Base-by-base conservation (phyloP, 2,113 vertebrate genomes). In the Salvator merianae region DNA sequence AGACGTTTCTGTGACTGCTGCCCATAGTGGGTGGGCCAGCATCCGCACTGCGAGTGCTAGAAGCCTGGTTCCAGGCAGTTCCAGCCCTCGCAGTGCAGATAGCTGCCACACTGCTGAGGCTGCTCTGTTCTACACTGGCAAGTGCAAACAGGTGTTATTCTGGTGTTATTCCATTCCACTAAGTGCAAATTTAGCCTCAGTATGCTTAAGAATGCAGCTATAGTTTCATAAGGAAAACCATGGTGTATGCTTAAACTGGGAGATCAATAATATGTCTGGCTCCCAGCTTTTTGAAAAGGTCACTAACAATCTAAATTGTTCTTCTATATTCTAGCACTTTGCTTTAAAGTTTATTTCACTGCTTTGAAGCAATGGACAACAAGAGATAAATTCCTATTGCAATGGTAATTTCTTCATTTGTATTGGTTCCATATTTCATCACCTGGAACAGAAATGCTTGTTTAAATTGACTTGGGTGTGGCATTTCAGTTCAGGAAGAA, bases 221-320 rank as follows among this genome's bases (percentile, higher is more conserved):
- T 77, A 7, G 1, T 69, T 70, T 59, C 63, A 20, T 70, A 18
- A 77, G 63, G 82, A 70, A 55, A 18, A 70, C 16, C 6, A 30
- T 55, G 65, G 24, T 55, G 28, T 34, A 77, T 59, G 18, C 65
- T 77, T 30, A 84, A 70, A 30, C 24, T 5, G 18, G 12, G 53
- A 77, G 34, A 62, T 62, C 28, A 32, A 59, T 70, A 34, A 16
- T 70, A 10, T 40, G 65, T 8, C 74, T 69, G 28, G 47, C 34
- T 68, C 63, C 55, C 82, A 77, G 32, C 65, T 62, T 59, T 70
- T 34, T 40, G 34, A 59, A 84, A 84, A 70, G 74, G 76, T 84
- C 34, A 43, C 18, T 32, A 34, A 13, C 34, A 24, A 53, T 68
- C 26, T 84, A 43, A 55, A 68, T 7, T 66, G 32, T 24, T 24